Conservation (phyloP, 2,113 vertebrate species). For the Hylia prasina region DNA sequence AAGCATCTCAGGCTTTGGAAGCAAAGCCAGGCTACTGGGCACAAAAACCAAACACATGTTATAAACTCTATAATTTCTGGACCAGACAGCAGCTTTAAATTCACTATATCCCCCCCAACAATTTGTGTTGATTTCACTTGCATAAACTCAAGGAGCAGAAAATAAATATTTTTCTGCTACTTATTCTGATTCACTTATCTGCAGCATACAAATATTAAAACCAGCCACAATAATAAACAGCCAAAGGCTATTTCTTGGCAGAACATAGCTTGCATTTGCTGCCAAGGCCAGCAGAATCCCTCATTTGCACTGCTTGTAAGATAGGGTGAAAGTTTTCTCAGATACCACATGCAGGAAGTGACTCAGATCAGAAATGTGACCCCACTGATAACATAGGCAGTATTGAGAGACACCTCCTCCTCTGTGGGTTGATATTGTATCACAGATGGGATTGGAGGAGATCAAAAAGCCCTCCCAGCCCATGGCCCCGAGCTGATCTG, state of each 20-base stretch:
- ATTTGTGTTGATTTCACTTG: background rate
- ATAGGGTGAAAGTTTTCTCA: background rate
- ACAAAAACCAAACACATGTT: background rate
- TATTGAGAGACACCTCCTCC: background rate
- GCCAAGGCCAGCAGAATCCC: background rate
- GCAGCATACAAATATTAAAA: background rate
- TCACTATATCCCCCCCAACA: background rate
- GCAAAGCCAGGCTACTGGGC: background rate
- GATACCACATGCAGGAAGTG: background rate
- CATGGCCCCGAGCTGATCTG: background rate
- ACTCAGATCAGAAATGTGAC: background rate
- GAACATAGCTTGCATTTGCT: background rate
- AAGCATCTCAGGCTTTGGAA: background rate
- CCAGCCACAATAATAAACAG: background rate
- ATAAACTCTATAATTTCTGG: background rate
- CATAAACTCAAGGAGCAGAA: background rate
- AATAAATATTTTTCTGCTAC: background rate
- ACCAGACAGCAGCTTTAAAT: background rate
- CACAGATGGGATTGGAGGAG: background rate
- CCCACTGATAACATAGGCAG: background rate
- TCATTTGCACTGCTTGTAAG: background rate
- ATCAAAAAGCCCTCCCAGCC: background rate
- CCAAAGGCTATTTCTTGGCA: background rate
- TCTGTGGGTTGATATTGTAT: background rate
- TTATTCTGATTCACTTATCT: background rate